phyloP scores from a whole-genome alignment of 2,888 invertebrate genomes.

The Ophion costatus region DNA sequence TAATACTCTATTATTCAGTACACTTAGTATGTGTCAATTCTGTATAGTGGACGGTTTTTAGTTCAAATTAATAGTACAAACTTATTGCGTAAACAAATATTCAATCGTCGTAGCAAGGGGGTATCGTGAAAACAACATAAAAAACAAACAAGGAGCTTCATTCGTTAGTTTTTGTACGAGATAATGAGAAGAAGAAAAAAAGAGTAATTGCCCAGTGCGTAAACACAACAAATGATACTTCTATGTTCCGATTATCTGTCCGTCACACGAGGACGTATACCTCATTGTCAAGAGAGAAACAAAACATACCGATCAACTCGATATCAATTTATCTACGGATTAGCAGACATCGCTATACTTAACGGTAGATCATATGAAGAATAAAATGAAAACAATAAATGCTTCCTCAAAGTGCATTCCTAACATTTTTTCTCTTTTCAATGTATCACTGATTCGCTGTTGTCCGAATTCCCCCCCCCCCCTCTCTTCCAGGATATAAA shows the following conservation, averaged over 20 bases:
- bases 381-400: conserved; percentile 67
- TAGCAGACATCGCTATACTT: conserved; percentile 63
- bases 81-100: conserved; percentile 46
- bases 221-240: conserved; percentile 56
- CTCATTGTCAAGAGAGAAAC: conserved; percentile 52
- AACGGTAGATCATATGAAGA: conserved; percentile 65
- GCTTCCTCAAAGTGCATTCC: conserved; percentile 59
- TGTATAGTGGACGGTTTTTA: conserved; percentile 67
- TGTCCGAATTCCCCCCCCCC: conserved; percentile 5
- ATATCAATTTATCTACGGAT: conserved; percentile 62
- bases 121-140: conserved; percentile 50
- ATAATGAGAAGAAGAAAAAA: conserved; percentile 53
- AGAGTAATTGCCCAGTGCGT: conserved; percentile 53
- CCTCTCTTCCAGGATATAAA: background rate
- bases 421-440: conserved; percentile 15
- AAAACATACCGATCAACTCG: conserved; percentile 45
- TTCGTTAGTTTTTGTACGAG: conserved; percentile 64
- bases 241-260: conserved; percentile 61
- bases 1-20: conserved; percentile 76
- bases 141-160: conserved; percentile 55
- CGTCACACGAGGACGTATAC: conserved; percentile 58
- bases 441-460: conserved; percentile 24
- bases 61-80: conserved; percentile 66
- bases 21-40: conserved; percentile 75
- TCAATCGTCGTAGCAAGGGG: conserved; percentile 56